Conservation (phyloP, 1,140 invertebrate species). For the Phthorimaea operculella region DNA sequence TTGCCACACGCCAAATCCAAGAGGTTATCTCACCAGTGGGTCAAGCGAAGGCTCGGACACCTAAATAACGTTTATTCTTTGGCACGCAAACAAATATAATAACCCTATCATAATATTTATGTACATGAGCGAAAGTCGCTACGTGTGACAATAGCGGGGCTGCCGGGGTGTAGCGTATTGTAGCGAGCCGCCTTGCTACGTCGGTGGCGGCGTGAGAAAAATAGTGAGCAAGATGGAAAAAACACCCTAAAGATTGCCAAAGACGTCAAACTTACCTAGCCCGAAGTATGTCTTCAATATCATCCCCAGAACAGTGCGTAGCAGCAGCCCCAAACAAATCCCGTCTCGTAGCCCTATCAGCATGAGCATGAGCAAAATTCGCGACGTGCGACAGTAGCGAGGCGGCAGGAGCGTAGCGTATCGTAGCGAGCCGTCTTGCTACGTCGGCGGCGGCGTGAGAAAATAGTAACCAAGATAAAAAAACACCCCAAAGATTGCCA, state of each 20-base stretch:
- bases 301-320: slow-evolving; percentile 11
- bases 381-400: slow-evolving; percentile 28
- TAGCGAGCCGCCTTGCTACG: no score
- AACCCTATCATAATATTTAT: slow-evolving; percentile 22
- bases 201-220: no score
- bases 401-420: slow-evolving; percentile 29
- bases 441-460: slow-evolving; percentile 24
- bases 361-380: slow-evolving; percentile 22
- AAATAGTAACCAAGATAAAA: background rate
- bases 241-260: no score
- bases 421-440: slow-evolving; percentile 29
- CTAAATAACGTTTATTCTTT: no score
- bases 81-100: slow-evolving; percentile 24
- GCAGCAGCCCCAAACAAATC: slow-evolving; percentile 31
- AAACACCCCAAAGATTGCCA: no score
- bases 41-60: no score
- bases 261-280: slow-evolving; percentile 30
- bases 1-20: no score
- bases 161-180: slow-evolving; percentile 17
- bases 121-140: slow-evolving; percentile 21
- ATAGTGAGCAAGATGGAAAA: background rate
- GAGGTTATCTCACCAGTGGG: no score
- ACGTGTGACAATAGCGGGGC: slow-evolving; percentile 28
- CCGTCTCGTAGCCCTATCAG: slow-evolving; percentile 17
- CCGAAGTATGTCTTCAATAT: slow-evolving; percentile 27